Evolutionary conservation across 2,888 invertebrate genomes (phyloP).

Genomic region (Sphaerophoria taeniata): DNA sequence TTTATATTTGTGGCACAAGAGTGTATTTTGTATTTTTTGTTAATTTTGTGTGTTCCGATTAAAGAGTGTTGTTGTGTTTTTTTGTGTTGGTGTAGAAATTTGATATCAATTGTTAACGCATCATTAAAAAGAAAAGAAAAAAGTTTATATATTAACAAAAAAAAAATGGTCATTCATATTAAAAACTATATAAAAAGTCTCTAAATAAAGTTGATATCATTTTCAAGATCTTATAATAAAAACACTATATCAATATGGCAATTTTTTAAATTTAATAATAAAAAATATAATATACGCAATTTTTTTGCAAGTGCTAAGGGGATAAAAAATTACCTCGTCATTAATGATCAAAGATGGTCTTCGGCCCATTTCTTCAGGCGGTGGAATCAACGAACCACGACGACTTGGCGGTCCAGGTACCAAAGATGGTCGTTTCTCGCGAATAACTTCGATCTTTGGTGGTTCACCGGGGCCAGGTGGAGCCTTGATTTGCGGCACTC

Average conservation of each 20-base stretch:
- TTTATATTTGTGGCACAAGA: slow-evolving; percentile 18
- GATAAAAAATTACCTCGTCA: slow-evolving; percentile 95
- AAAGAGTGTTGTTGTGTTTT: slow-evolving; percentile 67
- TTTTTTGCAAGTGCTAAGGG: no score
- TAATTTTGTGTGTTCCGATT: slow-evolving; percentile 58
- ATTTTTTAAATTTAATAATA: no score
- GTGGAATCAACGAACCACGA: slow-evolving; percentile 94
- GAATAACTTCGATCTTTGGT: slow-evolving; percentile 94
- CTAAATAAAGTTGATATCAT: neutral
- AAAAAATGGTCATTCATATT: slow-evolving; percentile 6
- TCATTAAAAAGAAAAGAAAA: slow-evolving; percentile 57
- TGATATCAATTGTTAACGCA: slow-evolving; percentile 61
- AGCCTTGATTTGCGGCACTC: slow-evolving; percentile 88
- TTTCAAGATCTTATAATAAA: neutral
- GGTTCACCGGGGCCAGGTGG: slow-evolving; percentile 85
- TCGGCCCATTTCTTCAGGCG: slow-evolving; percentile 93
- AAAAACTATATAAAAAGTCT: neutral
- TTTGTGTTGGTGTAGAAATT: slow-evolving; percentile 65
- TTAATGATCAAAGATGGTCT: slow-evolving; percentile 95
- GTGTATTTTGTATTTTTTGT: neutral
- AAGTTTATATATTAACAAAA: slow-evolving; percentile 27
- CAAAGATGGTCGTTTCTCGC: slow-evolving; percentile 92
- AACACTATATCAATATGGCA: no score
- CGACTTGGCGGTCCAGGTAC: slow-evolving; percentile 87
- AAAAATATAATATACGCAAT: no score